Evolutionary conservation across 2,797 vertebrate genomes (phyloP).

Genomic region (Eupleurogrammus muticus): DNA sequence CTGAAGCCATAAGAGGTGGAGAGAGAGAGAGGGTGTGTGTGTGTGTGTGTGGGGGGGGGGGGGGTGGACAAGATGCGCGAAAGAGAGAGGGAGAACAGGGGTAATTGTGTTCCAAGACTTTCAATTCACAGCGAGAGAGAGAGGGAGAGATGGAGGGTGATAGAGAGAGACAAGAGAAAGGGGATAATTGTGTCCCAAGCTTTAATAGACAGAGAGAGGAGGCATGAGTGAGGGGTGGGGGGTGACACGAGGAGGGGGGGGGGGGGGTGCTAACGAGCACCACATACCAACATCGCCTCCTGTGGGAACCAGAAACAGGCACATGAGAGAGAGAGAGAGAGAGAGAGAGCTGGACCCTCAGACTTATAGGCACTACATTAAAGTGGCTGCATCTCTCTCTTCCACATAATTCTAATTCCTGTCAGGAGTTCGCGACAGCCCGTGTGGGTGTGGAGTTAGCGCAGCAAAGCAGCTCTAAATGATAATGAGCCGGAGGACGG

Average conservation of each 20-base stretch:
- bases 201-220: constrained; percentile 73
- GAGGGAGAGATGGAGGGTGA: constrained; percentile 62
- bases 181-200: constrained; percentile 73
- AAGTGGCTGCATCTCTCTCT: constrained; percentile 53
- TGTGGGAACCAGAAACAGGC: constrained; percentile 56
- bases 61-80: constrained; percentile 46
- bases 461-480: constrained; percentile 67
- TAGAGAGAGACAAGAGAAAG: constrained; percentile 66
- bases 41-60: constrained; percentile 40
- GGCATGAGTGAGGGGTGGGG: constrained; percentile 70
- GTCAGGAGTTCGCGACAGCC: constrained; percentile 63
- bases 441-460: constrained; percentile 66
- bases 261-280: constrained; percentile 73
- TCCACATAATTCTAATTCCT: constrained; percentile 69
- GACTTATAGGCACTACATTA: constrained; percentile 58
- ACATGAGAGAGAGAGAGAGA: no score
- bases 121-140: constrained; percentile 62
- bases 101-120: constrained; percentile 77
- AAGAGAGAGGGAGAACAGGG: constrained; percentile 52
- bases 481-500: constrained; percentile 70
- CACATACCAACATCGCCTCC: constrained; percentile 71
- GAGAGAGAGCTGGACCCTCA: constrained; percentile 41
- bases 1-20: constrained; percentile 73
- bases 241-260: constrained; percentile 67
- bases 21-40: constrained; percentile 39